phyloP scores from a whole-genome alignment of 1,140 invertebrate genomes.

The Paraescarpia echinospica region DNA sequence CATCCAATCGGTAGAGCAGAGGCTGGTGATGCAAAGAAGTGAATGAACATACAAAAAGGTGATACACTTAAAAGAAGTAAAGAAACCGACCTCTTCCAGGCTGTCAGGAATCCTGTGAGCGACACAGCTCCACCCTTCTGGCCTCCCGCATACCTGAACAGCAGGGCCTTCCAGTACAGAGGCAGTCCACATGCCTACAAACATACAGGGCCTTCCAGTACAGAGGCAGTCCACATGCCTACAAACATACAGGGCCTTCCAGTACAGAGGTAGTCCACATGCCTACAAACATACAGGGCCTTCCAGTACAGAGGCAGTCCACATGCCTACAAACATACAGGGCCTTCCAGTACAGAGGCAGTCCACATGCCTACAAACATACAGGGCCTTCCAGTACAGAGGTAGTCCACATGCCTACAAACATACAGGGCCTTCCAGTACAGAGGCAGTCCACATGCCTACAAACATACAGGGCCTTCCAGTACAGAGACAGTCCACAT shows the following conservation, averaged over 20 bases:
- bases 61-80: too few species aligned
- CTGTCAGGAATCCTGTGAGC: slow-evolving; percentile 81
- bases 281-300: not conserved
- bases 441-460: not conserved
- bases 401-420: not conserved
- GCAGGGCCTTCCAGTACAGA: slow-evolving; percentile 91
- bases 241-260: not conserved
- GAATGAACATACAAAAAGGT: too few species aligned
- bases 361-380: not conserved
- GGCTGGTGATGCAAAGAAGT: too few species aligned
- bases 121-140: slow-evolving; percentile 71
- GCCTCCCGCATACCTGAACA: slow-evolving; percentile 83
- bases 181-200: slow-evolving; percentile 63
- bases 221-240: not conserved
- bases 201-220: slow-evolving; percentile 15
- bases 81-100: slow-evolving; percentile 73
- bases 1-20: too few species aligned
- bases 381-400: not conserved
- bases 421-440: not conserved
- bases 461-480: not conserved
- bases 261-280: not conserved
- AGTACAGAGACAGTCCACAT: not conserved
- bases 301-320: not conserved
- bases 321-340: not conserved
- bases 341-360: not conserved